phyloP scores from a whole-genome alignment of 2,888 invertebrate genomes.

The Dicycla oo region DNA sequence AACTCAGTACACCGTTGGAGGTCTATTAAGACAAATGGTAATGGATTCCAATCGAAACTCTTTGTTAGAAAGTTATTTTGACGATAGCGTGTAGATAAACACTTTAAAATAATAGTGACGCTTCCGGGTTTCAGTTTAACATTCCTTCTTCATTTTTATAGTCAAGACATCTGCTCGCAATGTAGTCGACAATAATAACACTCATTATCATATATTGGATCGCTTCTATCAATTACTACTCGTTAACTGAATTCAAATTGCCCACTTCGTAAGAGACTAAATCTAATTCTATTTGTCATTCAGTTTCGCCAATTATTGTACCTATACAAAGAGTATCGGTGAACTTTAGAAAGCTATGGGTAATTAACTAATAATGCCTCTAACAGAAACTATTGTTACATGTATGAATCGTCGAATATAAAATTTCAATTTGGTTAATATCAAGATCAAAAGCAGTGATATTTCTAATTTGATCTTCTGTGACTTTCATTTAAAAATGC shows the following conservation, averaged over 20 bases:
- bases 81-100: constrained; percentile 74
- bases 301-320: constrained; percentile 50
- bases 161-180: constrained; percentile 64
- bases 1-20: constrained; percentile 32
- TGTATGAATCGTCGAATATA: constrained; percentile 26
- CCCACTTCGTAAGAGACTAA: constrained; percentile 56
- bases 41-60: constrained; percentile 70
- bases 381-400: constrained; percentile 25
- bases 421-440: constrained; percentile 6
- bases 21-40: constrained; percentile 60
- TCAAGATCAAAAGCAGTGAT: constrained; percentile 31
- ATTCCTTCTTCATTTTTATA: constrained; percentile 61
- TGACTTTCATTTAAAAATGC: constrained; percentile 24
- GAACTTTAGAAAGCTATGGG: constrained; percentile 55
- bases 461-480: constrained; percentile 25
- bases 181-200: constrained; percentile 69
- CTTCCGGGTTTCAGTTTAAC: constrained; percentile 76
- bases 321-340: constrained; percentile 14
- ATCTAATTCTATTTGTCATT: constrained; percentile 51
- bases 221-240: constrained; percentile 70
- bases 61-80: constrained; percentile 73
- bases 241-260: constrained; percentile 71
- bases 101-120: constrained; percentile 67
- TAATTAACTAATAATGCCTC: constrained; percentile 32
- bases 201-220: constrained; percentile 67